Percentiles rank a stretch among this genome's conserved stretches.
Evolutionary conservation across 2,113 vertebrate genomes (phyloP).

Genomic region (Mustela nigripes): DNA sequence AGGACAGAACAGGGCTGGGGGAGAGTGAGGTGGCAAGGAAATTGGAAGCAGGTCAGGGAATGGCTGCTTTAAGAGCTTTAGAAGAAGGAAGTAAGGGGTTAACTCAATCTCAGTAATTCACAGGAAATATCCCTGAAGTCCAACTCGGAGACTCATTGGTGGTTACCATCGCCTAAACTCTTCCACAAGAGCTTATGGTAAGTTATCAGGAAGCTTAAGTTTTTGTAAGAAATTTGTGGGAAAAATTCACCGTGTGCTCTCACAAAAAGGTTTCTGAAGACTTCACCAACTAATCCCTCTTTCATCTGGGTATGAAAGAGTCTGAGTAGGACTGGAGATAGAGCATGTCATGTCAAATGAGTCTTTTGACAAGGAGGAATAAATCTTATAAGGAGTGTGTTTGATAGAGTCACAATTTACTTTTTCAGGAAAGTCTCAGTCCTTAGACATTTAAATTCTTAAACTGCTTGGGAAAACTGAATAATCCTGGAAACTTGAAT

Average conservation of each 20-base stretch:
- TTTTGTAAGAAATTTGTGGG: background rate
- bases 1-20: background rate
- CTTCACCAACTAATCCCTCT: background rate
- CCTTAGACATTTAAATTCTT: background rate
- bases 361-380: background rate
- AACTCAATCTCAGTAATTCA: background rate
- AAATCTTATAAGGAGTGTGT: background rate
- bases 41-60: background rate
- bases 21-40: background rate
- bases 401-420: background rate
- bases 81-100: background rate
- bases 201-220: background rate
- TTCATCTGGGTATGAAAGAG: background rate
- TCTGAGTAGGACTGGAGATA: background rate
- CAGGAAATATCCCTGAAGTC: background rate
- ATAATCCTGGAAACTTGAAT: constrained; percentile 60
- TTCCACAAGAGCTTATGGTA: background rate
- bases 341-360: background rate
- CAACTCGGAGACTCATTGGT: background rate
- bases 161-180: background rate
- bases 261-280: background rate
- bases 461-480: background rate
- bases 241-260: background rate
- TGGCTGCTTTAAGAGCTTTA: background rate
- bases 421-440: background rate